Base-by-base conservation (phyloP, 2,113 vertebrate species). In the Thomomys bottae region DNA sequence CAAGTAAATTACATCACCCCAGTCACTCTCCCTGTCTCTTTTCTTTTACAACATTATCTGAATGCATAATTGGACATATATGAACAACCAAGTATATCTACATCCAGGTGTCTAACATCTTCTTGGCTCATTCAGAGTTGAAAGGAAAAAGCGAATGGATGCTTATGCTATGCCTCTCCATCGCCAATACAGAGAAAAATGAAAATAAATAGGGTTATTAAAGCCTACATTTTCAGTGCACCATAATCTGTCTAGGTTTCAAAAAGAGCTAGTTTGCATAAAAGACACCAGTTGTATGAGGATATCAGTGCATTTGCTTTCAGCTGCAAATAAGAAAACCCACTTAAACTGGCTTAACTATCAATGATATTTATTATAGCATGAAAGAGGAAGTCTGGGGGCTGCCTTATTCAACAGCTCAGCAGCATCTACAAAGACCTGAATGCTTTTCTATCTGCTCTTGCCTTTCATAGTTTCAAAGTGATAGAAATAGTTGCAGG, bases 271-370 rank as follows among this genome's bases (percentile, higher is more conserved):
- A 63, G 34, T 82, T 72, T 88, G 57, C 34, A 21, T 67, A 71
- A 49, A 21, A 93, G 87, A 71, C 45, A 49, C 54, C 57, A 59
- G 38, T 63, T 77, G 15, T 23, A 40, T 40, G 36, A 59, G 67
- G 88, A 38, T 82, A 71, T 45, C 45, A 36, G 32, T 40, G 21
- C 26, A 61, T 73, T 81, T 89, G 72, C 59, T 81, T 72, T 94
- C 64, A 94, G 68, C 45, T 77, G 24, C 57, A 93, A 91, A 76
- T 66, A 86, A 88, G 70, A 95, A 96, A 87, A 24, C 30, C 54
- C 34, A 26, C 11, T 45, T 24, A 79, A 80, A 93, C 24, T 71
- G 54, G 71, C 82, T 93, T 72, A 81, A 36, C 57, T 45, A 68
- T 80, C 85, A 79, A 23, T 32, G n/a, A 63, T 83, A 70, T 79